A percentile compares a stretch with the other conserved stretches of the same genome.
These are phyloP conservation scores for Synanthedon formicaeformis DNA, from an alignment of 2,888 invertebrate genomes.

Conservation along the genomic window DNA sequence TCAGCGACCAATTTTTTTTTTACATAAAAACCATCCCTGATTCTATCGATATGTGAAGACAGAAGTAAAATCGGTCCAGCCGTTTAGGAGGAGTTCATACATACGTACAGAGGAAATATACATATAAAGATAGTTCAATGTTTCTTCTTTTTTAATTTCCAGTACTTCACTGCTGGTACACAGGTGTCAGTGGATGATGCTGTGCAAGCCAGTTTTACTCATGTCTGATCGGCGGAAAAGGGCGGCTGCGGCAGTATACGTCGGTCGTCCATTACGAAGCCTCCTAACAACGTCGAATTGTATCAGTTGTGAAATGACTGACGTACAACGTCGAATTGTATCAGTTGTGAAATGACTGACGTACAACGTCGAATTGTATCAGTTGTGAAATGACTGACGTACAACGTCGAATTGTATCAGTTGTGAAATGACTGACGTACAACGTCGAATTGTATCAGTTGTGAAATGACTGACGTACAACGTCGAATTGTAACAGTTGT, in stretches of 20 bases:
- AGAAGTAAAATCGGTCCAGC: no score
- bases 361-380: slow-evolving; percentile 62
- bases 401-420: slow-evolving; percentile 62
- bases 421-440: no score
- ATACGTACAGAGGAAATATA: no score
- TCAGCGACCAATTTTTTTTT: no score
- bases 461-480: no score
- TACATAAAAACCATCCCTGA: no score
- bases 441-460: slow-evolving; percentile 64
- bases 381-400: no score
- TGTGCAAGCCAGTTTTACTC: slow-evolving; percentile 87
- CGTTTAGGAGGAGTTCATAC: no score
- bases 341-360: slow-evolving; percentile 55
- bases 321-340: slow-evolving; percentile 63
- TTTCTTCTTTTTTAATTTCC: slow-evolving; percentile 40
- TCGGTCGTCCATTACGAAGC: slow-evolving; percentile 77
- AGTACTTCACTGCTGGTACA: slow-evolving; percentile 87
- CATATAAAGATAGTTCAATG: neutral
- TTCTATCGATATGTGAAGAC: no score
- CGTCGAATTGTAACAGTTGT: slow-evolving; percentile 59
- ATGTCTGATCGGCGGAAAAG: slow-evolving; percentile 82
- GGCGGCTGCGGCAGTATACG: slow-evolving; percentile 53
- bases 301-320: slow-evolving; percentile 58
- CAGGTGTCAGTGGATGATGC: slow-evolving; percentile 82
- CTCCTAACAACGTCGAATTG: slow-evolving; percentile 55